Base-by-base conservation (phyloP, 2,888 invertebrate species). In the Lysandra coridon region DNA sequence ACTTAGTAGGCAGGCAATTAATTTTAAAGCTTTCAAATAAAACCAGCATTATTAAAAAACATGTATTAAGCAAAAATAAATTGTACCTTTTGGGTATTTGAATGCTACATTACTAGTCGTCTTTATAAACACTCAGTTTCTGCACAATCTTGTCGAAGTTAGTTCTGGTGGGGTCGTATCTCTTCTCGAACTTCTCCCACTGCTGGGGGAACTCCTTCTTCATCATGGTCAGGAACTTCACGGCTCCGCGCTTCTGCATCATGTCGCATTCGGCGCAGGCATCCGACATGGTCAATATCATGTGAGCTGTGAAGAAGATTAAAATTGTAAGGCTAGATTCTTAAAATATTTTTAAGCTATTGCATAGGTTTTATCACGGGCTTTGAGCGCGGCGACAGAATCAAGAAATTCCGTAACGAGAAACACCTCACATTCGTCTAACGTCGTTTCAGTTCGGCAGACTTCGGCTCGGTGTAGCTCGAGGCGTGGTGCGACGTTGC, bases 101-200 rank as follows among this genome's bases (percentile, higher is more conserved):
- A 40, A 53, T 53, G 53, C 14, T 53, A 14, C 53, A 53, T 14
- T 0, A 14, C 53, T 53, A 53, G 53, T 53, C 53, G 53, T 62
- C 62, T 30, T 64, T 23, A 30, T 64, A 64, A 30, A 12, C 64
- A 4, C 23, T 64, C 64, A 64, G 30, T 30, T 30, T 30, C 10
- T 30, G 23, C 4, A 64, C 10, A 2, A 64, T 0, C 7, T 30
- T 64, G 30, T 30, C 30, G 10, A 10, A 64, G 10, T 64, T 64
- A 4, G 64, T 64, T 4, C 64, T 64, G 23, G 10, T 44, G 44
- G 74, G 74, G 12, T 74, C 74, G 23, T 40, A 74, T 40, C 40
- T 74, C n/a, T 74, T 74, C 12, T 74, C 74, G 44, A 74, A 74
- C n/a, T 17, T 40, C n/a, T 23, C 74, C 40, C 44, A 74, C n/a